Conservation (phyloP, 2,113 vertebrate species). For the Nycticorax nycticorax region DNA sequence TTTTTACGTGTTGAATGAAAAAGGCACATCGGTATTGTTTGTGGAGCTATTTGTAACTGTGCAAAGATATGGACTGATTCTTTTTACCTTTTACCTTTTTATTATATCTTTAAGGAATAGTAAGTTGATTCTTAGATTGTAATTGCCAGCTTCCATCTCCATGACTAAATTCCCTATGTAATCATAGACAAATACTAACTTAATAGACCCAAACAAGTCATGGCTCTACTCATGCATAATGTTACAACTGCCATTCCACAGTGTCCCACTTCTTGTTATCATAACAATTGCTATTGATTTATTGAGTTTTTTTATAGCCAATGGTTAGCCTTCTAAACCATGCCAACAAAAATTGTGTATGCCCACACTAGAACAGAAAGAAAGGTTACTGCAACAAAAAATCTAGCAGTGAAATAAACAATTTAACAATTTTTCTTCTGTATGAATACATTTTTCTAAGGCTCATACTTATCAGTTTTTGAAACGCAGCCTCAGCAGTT, state of each 20-base stretch:
- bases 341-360: constrained; percentile 40
- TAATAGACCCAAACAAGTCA: constrained; percentile 83
- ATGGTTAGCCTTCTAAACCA: constrained; percentile 72
- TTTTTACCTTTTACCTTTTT: not conserved
- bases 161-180: constrained; percentile 74
- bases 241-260: constrained; percentile 59
- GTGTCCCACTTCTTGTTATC: constrained; percentile 82
- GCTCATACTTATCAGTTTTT: not conserved
- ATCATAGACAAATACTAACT: constrained; percentile 75
- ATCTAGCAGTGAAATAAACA: not conserved
- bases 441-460: not conserved
- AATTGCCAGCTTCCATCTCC: constrained; percentile 81
- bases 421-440: not conserved
- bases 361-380: constrained; percentile 20
- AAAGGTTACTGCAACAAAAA: not conserved
- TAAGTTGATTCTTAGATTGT: constrained; percentile 82
- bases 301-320: constrained; percentile 83
- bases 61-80: constrained; percentile 18
- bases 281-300: constrained; percentile 87
- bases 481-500: not conserved
- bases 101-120: constrained; percentile 68
- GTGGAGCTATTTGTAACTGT: not conserved
- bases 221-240: constrained; percentile 74
- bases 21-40: not conserved
- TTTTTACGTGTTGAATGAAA: not conserved